These are phyloP conservation scores for Chironomus tentans DNA, from an alignment of 2,888 invertebrate genomes.

Conservation along the genomic window DNA sequence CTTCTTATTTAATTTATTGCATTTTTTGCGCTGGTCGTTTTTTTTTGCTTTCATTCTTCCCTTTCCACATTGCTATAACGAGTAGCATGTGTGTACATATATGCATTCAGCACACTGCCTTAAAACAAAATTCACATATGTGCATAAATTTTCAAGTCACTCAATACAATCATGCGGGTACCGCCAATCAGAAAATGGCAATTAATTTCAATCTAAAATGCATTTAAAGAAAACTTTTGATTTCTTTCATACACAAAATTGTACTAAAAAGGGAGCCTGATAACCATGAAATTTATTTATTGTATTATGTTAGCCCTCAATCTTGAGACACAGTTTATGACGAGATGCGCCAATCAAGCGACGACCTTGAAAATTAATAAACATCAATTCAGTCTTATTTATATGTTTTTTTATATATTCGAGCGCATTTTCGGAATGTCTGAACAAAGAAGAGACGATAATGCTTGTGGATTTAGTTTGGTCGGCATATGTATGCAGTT, in stretches of 20 bases:
- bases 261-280: not conserved
- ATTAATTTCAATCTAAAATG: slow-evolving; percentile 17
- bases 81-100: not conserved
- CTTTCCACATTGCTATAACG: not conserved
- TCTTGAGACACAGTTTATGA: not conserved
- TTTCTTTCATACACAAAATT: no score
- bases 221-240: not conserved
- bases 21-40: not conserved
- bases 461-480: no score
- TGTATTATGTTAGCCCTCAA: not conserved
- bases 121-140: not conserved
- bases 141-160: not conserved
- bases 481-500: no score
- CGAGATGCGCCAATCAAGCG: not conserved
- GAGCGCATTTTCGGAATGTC: no score
- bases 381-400: not conserved
- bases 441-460: no score
- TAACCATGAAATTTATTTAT: not conserved
- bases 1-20: no score
- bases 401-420: not conserved
- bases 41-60: not conserved
- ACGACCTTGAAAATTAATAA: slow-evolving; percentile 24
- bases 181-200: slow-evolving; percentile 15
- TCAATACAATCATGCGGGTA: not conserved
- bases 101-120: not conserved